Evolutionary conservation across 2,888 invertebrate species (phyloP).

Genomic region (Athetis lepigone): DNA sequence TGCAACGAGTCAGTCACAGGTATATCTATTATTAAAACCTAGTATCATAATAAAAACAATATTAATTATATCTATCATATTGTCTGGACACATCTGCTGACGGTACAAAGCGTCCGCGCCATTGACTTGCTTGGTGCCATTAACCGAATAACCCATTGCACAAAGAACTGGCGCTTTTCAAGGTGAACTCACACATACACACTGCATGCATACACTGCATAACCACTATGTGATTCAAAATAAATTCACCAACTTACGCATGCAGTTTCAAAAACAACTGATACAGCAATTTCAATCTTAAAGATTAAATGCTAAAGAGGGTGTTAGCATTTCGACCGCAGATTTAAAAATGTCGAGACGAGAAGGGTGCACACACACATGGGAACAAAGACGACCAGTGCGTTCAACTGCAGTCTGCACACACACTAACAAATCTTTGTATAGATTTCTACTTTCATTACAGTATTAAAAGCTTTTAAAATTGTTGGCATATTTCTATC

Average conservation of each 20-base stretch:
- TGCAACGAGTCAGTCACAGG: background rate
- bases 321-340: slow-evolving; percentile 11
- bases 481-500: slow-evolving; percentile 63
- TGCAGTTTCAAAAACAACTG: slow-evolving; percentile 27
- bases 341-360: slow-evolving; percentile 73
- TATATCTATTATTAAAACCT: slow-evolving; percentile 1
- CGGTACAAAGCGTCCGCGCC: slow-evolving; percentile 87
- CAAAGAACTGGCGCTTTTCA: slow-evolving; percentile 90
- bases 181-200: slow-evolving; percentile 87
- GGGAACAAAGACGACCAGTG: slow-evolving; percentile 72
- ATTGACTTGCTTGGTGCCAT: slow-evolving; percentile 90
- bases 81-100: slow-evolving; percentile 70
- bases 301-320: slow-evolving; percentile 8
- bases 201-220: slow-evolving; percentile 66
- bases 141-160: slow-evolving; percentile 91
- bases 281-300: slow-evolving; percentile 67
- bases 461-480: slow-evolving; percentile 66
- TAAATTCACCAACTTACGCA: slow-evolving; percentile 73
- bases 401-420: slow-evolving; percentile 83
- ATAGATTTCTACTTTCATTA: slow-evolving; percentile 69
- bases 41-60: slow-evolving; percentile 6
- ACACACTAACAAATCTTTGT: slow-evolving; percentile 64
- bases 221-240: slow-evolving; percentile 83
- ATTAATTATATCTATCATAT: slow-evolving; percentile 8
- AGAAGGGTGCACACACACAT: slow-evolving; percentile 87